Evolutionary conservation across 1,140 invertebrate genomes (phyloP), one percentile per base, ranked within the genome.

Genomic region (Colletes gigas): DNA sequence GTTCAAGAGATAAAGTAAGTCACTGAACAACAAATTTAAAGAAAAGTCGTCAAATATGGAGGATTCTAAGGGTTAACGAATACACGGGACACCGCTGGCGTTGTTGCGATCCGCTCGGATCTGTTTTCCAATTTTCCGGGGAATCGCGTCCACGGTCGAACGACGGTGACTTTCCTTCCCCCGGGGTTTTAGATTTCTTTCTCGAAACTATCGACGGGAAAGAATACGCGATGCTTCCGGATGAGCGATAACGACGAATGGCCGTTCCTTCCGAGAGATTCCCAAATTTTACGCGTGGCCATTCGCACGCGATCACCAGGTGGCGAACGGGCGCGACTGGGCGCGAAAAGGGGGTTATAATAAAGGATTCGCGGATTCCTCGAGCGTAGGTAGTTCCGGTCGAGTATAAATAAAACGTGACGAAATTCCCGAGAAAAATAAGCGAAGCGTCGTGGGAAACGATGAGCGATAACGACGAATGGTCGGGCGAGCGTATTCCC

Each of bases 391-490:
- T 70, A 63, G 60, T 63, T 63, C 60, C 14, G 30, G 6, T 7
- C 14, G 68, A 17, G 12, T 30, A 55, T 55, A 54, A 54, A 68
- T 52, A 68, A 70, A 70, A 67, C 65, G 44, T 50, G 41, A 50
- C 65, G 65, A 50, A 50, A 67, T 50, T 67, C n/a, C n/a, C 44
- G 65, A 14, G 65, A 44, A 67, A 50, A 50, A 67, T 67, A 50
- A 67, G 65, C 44, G 65, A 55, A 55, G 21, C 19, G 67, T 54
- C 67, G 67, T 8, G 19, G 19, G 50, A 12, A 47, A 54, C 67
- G 19, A 69, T 69, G 67, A 69, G 67, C 50, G 67, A 69, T 69
- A 69, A 69, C 47, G 68, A 55, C 54, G 68, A 57, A 70, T 41
- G 52, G 30, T 30, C 30, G 30, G 30, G 30, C 15, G 62, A 66